These are phyloP conservation scores for Caerostris darwini DNA, from an alignment of 1,140 invertebrate genomes.

Conservation along the genomic window DNA sequence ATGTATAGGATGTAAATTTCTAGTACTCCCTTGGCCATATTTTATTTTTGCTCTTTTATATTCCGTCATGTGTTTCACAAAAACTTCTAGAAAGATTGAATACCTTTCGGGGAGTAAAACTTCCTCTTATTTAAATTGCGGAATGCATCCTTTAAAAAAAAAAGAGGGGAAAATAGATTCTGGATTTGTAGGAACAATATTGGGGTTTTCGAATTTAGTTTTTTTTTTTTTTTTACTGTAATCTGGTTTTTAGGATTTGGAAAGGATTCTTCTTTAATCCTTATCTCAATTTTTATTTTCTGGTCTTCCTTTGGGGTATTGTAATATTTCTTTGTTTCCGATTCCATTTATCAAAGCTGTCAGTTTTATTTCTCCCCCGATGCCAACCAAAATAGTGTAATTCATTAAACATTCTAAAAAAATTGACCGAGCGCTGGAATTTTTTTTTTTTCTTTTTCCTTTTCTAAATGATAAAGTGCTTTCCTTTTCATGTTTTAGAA, in stretches of 20 bases:
- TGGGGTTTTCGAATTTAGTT: background rate
- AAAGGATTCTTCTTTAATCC: conserved; percentile 50
- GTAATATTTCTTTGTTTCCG: background rate
- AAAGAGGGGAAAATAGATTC: background rate
- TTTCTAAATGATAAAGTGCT: background rate
- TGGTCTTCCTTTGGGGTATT: background rate
- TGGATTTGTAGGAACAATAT: background rate
- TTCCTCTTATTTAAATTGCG: conserved; percentile 54
- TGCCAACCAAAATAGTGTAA: conserved; percentile 11
- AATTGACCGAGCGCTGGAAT: background rate
- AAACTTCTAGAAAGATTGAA: background rate
- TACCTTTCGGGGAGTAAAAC: conserved; percentile 24
- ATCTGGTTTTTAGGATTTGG: background rate
- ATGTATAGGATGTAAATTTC: conserved; percentile 68
- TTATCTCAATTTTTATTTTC: background rate
- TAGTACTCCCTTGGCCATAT: background rate
- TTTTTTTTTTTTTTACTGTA: background rate
- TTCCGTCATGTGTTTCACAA: background rate
- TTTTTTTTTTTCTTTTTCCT: background rate
- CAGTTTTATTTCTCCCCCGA: background rate
- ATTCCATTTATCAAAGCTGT: conserved; percentile 64
- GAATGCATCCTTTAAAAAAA: conserved; percentile 38
- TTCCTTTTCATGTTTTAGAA: background rate
- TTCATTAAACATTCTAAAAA: background rate
- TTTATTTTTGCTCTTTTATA: background rate